phyloP scores from a whole-genome alignment of 2,888 invertebrate genomes.

The Melanchra persicariae region DNA sequence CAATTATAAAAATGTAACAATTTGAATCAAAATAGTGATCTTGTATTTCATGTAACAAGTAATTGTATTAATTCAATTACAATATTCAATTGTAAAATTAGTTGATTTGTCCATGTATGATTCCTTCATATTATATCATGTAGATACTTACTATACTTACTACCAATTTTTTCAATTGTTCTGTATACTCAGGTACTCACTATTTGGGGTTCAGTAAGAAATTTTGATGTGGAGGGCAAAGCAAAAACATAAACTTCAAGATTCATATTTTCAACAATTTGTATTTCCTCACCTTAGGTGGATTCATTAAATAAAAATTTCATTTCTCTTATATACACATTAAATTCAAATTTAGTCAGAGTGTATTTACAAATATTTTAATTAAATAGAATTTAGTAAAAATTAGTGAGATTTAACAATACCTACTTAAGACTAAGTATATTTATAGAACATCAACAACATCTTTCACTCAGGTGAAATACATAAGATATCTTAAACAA shows the following conservation, averaged over 20 bases:
- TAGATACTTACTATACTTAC: constrained; percentile 22
- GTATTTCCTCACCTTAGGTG: constrained; percentile 90
- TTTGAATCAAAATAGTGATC: constrained; percentile 5
- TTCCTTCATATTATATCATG: constrained; percentile 5
- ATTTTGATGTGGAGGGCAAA: constrained; percentile 50
- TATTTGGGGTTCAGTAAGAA: constrained; percentile 15
- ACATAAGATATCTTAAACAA: constrained; percentile 82
- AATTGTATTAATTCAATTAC: no score
- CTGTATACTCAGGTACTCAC: neutral
- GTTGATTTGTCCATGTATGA: neutral
- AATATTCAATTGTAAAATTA: neutral
- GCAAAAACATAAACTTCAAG: constrained; percentile 71
- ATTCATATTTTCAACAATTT: constrained; percentile 88
- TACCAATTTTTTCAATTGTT: neutral
- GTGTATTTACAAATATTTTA: constrained; percentile 92
- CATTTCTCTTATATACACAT: constrained; percentile 90
- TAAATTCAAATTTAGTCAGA: constrained; percentile 90
- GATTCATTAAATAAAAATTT: constrained; percentile 89
- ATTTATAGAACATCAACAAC: constrained; percentile 90
- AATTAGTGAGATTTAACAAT: constrained; percentile 91
- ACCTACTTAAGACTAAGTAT: constrained; percentile 87
- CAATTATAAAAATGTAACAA: constrained; percentile 3
- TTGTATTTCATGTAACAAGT: constrained; percentile 1
- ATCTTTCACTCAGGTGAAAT: constrained; percentile 88
- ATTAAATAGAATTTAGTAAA: constrained; percentile 91